Percentiles rank a stretch among this genome's conserved stretches.
phyloP scores from a whole-genome alignment of 2,113 vertebrate genomes.

The Trachemys scripta region DNA sequence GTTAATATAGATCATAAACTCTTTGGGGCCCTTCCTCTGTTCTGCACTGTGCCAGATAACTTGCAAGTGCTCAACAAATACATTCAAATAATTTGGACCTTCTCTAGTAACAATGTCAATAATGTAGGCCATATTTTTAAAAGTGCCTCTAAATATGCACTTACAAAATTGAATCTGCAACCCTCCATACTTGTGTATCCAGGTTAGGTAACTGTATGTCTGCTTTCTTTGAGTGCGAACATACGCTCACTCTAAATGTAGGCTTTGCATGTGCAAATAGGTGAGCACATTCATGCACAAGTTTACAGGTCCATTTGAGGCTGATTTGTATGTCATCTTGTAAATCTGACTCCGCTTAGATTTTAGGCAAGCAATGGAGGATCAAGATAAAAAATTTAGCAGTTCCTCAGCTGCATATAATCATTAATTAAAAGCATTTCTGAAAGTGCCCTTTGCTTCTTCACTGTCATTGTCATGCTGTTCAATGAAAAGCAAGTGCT shows the following conservation, averaged over 20 bases:
- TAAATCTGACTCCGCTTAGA: background rate
- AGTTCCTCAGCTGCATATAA: background rate
- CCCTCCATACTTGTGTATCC: background rate
- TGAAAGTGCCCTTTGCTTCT: background rate
- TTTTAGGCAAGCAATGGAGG: background rate
- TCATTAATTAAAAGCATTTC: background rate
- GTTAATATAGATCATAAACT: background rate
- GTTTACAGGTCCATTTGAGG: background rate
- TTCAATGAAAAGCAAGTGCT: background rate
- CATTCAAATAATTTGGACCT: background rate
- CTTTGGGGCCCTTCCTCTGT: background rate
- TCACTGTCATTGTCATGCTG: background rate
- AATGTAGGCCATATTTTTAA: background rate
- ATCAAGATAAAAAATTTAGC: background rate
- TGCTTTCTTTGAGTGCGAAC: rapidly evolving
- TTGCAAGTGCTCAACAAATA: background rate
- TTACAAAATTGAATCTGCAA: background rate
- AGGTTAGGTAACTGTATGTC: background rate
- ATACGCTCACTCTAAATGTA: background rate
- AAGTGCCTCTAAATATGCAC: background rate
- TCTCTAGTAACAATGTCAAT: background rate
- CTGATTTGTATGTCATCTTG: background rate
- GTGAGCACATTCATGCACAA: background rate
- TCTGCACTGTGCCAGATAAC: background rate
- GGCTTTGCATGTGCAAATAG: background rate